Base-by-base conservation (phyloP, 2,113 vertebrate species). In the Myotis brandtii region DNA sequence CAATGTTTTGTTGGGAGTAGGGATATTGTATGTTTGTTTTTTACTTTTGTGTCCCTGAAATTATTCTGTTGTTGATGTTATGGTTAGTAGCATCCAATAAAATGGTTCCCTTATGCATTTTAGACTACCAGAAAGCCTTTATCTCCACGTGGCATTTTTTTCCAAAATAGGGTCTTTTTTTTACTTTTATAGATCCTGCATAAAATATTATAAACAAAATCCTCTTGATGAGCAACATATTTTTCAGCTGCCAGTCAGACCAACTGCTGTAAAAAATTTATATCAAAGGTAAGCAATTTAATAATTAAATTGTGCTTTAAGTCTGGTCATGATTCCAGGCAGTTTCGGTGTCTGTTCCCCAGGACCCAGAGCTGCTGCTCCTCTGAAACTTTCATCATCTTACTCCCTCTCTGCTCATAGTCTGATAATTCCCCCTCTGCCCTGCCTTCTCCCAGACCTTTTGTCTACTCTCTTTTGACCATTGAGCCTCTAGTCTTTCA, bases 171-270 rank as follows among this genome's bases (percentile, higher is more conserved):
- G n/a, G 34, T 64, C 32, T 6, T 5, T 40, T 95, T 34, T 34
- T n/a, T 95, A 0, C 88, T 67, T 87, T 95, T 91, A 46, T 50
- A 99, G 99, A 95, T 99, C 98, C 13, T 99, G 99, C 98, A 98
- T 99, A 97, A 99, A 99, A 80, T 99, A 99, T 95, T 99, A 99
- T 93, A 99, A 99, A 96, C 98, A 99, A 64, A 98, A 98, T 75
- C 98, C 99, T 79, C 98, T 99, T 75, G 98, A 99, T 91, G 99
- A 99, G 96, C 98, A 99, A 64, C 99, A 99, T 0, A 95, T 98
- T 91, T 99, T 99, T 96, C 99, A 99, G 64, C 98, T 99, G 94
- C 99, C 99, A 9, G 98, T 99, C 96, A 99, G 99, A 97, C 99
- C 99, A 37, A 98, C 98, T 37, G 97, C 99, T 69, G 98, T 99